These are phyloP conservation scores for Eunapius fragilis DNA, from an alignment of 37 sponge, comb jelly and placozoan species.

Conservation along the genomic window DNA sequence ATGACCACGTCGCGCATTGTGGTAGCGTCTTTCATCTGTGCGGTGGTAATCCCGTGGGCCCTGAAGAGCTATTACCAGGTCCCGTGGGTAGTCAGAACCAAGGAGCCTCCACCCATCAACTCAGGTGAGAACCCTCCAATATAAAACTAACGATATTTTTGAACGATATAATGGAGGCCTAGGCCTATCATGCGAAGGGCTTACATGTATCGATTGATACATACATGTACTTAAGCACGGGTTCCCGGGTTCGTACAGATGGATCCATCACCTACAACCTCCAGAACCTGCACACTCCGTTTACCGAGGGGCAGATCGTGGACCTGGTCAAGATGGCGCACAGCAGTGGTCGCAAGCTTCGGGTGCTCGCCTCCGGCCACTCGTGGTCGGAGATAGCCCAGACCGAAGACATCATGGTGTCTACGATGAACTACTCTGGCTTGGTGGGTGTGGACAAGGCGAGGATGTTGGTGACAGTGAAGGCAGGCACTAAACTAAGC, in stretches of 20 bases:
- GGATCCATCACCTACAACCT: conserved; percentile 30
- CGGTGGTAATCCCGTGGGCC: not conserved
- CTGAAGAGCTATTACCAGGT: not conserved
- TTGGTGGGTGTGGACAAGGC: conserved; percentile 36
- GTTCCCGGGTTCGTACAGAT: conserved; percentile 5
- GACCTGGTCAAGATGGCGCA: conserved; percentile 29
- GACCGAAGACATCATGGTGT: conserved; percentile 50
- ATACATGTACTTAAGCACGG: not conserved
- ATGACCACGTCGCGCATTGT: not conserved
- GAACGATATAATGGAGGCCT: too few species aligned
- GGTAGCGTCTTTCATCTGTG: not conserved
- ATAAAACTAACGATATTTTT: too few species aligned
- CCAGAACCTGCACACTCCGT: conserved; percentile 25
- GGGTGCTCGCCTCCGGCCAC: conserved; percentile 71
- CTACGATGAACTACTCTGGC: conserved; percentile 59
- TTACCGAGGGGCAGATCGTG: conserved; percentile 53
- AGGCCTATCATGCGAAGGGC: too few species aligned
- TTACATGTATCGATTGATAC: not conserved
- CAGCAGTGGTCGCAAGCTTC: conserved; percentile 30
- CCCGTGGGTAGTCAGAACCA: not conserved
- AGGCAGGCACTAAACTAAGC: conserved; percentile 61
- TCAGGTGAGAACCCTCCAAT: not conserved
- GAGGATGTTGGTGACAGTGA: conserved; percentile 46
- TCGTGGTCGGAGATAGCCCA: conserved; percentile 60
- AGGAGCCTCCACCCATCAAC: not conserved